These are phyloP conservation scores for Dasysyrphus albostriatus DNA, from an alignment of 2,888 invertebrate species.

Conservation along the genomic window DNA sequence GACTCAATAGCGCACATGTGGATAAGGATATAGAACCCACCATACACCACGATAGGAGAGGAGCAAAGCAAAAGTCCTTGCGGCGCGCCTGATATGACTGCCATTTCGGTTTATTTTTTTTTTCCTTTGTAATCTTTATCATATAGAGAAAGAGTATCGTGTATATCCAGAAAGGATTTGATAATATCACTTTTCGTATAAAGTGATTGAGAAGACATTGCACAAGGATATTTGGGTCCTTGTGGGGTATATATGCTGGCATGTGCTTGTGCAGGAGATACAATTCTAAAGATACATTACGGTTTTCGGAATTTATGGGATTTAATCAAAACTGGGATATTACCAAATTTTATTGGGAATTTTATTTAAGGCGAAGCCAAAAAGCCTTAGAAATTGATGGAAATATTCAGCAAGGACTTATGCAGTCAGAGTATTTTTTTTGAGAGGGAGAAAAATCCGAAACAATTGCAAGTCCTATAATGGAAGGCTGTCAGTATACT, in stretches of 20 bases:
- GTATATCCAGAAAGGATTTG: slow-evolving; percentile 57
- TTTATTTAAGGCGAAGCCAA: slow-evolving; percentile 34
- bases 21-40: not conserved
- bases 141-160: slow-evolving; percentile 54
- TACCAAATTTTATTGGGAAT: slow-evolving; percentile 72
- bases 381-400: slow-evolving; percentile 53
- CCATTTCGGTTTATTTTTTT: slow-evolving; percentile 69
- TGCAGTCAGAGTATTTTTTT: not conserved
- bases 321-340: slow-evolving; percentile 72
- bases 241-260: not conserved
- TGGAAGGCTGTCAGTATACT: too few species aligned
- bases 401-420: slow-evolving; percentile 31
- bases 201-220: slow-evolving; percentile 73
- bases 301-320: slow-evolving; percentile 69
- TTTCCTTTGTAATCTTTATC: slow-evolving; percentile 21
- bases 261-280: slow-evolving; percentile 23
- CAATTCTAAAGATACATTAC: slow-evolving; percentile 53
- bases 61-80: slow-evolving; percentile 58
- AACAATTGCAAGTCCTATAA: slow-evolving; percentile 18
- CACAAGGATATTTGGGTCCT: slow-evolving; percentile 9
- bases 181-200: slow-evolving; percentile 66
- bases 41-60: not conserved
- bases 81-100: slow-evolving; percentile 70
- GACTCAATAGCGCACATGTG: slow-evolving; percentile 49
- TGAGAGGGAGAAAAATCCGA: slow-evolving; percentile 24